A percentile compares a stretch with the other conserved stretches of the same genome.
These are phyloP conservation scores for Cheilinus undulatus DNA, from an alignment of 2,113 vertebrate species.

Conservation along the genomic window DNA sequence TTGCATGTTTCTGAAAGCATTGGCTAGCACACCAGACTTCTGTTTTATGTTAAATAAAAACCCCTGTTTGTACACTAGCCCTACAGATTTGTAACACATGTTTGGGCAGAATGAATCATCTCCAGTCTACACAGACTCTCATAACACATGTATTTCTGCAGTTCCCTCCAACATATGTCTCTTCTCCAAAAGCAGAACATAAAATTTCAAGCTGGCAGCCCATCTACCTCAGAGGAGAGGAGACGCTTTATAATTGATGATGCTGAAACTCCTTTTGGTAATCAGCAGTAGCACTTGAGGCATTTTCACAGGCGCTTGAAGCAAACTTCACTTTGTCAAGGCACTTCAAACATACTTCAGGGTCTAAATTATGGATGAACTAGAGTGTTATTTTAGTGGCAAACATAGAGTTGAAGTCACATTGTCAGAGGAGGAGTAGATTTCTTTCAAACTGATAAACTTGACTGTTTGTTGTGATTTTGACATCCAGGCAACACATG, in stretches of 20 bases:
- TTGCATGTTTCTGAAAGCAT: slow-evolving; percentile 31
- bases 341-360: slow-evolving; percentile 23
- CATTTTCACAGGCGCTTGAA: slow-evolving; percentile 28
- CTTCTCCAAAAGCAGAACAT: not conserved
- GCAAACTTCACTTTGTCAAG: slow-evolving; percentile 21
- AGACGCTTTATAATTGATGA: slow-evolving; percentile 54
- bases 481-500: slow-evolving; percentile 3
- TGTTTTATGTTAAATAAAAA: not conserved
- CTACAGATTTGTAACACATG: slow-evolving; percentile 31
- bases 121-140: slow-evolving; percentile 17
- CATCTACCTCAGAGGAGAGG: slow-evolving; percentile 30
- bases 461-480: not conserved
- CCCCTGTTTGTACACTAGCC: slow-evolving; percentile 18
- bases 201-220: slow-evolving; percentile 4
- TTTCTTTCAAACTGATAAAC: slow-evolving; percentile 1
- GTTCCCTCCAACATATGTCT: slow-evolving; percentile 7
- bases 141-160: not conserved
- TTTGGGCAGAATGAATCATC: slow-evolving; percentile 19
- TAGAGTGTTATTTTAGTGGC: slow-evolving; percentile 5
- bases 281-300: slow-evolving; percentile 44
- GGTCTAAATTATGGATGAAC: slow-evolving; percentile 21
- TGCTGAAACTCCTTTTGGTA: slow-evolving; percentile 52
- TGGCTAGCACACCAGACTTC: not conserved
- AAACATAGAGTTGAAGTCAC: slow-evolving; percentile 16
- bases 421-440: not conserved